phyloP scores from a whole-genome alignment of 2,888 invertebrate species.

The Melanchra persicariae region DNA sequence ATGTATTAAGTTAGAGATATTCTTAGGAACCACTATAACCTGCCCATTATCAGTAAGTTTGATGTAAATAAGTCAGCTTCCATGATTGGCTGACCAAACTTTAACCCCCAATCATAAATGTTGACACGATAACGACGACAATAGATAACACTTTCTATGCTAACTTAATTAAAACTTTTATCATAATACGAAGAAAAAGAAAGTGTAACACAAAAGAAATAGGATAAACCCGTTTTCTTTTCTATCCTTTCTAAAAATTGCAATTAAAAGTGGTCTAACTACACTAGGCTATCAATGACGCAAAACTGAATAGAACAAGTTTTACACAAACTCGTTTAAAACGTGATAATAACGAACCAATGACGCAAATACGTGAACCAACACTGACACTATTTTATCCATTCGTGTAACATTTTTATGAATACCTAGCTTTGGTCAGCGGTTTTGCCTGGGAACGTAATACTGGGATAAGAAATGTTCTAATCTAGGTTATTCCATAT shows the following conservation, averaged over 20 bases:
- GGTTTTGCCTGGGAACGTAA: too few relatives aligned
- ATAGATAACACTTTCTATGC: not conserved
- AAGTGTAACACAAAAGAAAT: conserved; percentile 1
- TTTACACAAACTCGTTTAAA: conserved; percentile 27
- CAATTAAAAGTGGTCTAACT: conserved; percentile 1
- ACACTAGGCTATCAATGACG: conserved; percentile 25
- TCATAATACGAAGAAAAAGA: conserved; percentile 9
- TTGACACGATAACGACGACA: not conserved
- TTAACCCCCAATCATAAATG: not conserved
- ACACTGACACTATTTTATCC: conserved; percentile 8
- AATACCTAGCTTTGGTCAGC: conserved; percentile 1
- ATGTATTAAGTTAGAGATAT: not conserved
- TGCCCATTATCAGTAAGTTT: not conserved
- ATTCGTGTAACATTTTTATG: conserved; percentile 5
- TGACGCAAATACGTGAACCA: conserved; percentile 38
- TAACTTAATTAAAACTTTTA: conserved; percentile 8
- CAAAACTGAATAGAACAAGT: conserved; percentile 28
- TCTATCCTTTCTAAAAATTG: not conserved
- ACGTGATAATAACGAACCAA: not conserved
- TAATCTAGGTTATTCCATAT: too few relatives aligned
- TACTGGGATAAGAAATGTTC: too few relatives aligned
- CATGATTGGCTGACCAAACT: too few relatives aligned
- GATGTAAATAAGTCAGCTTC: too few relatives aligned
- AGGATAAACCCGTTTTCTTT: not conserved
- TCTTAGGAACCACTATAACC: too few relatives aligned